Evolutionary conservation across 2,797 vertebrate genomes (phyloP), one percentile per base, ranked within the genome.

Genomic region (Cyclopterus lumpus): DNA sequence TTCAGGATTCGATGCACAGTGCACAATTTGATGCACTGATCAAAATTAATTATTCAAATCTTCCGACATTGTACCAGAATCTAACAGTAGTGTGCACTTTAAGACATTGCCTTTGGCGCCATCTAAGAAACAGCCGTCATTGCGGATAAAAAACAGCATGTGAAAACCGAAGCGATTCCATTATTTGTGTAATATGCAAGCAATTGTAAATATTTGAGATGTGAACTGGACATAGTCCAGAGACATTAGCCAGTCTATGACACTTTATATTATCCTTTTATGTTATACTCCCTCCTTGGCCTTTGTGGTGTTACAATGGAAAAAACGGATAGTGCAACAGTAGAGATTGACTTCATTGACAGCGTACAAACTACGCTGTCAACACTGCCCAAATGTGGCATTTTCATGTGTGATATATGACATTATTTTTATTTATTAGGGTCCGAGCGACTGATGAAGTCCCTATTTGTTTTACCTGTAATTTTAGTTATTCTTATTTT

Each of bases 351-450:
- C 26, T 80, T 57, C 61, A 79, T 78, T 76, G 24, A 71, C 22
- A 63, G 49, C 66, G 79, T 88, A 20, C 30, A 22, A 61, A n/a
- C n/a, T n/a, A n/a, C 63, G 76, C 0, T 76, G 80, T 85, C 80
- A 86, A 86, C 80, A 79, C 48, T 46, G 63, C 57, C 49, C 38
- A 15, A 70, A 28, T 11, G 4, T 84, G 82, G 58, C 74, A 28
- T n/a, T n/a, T n/a, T n/a, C n/a, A n/a, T n/a, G n/a, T n/a, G n/a
- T n/a, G n/a, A n/a, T n/a, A n/a, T n/a, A n/a, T n/a, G n/a, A n/a
- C n/a, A n/a, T n/a, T n/a, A n/a, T n/a, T n/a, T n/a, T n/a, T n/a
- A n/a, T n/a, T n/a, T n/a, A n/a, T n/a, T n/a, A n/a, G n/a, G n/a
- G n/a, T n/a, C n/a, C n/a, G n/a, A n/a, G n/a, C n/a, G n/a, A n/a